These are phyloP conservation scores for Gallinago nigripennis DNA, from an alignment of 2,797 vertebrate genomes.

Conservation along the genomic window DNA sequence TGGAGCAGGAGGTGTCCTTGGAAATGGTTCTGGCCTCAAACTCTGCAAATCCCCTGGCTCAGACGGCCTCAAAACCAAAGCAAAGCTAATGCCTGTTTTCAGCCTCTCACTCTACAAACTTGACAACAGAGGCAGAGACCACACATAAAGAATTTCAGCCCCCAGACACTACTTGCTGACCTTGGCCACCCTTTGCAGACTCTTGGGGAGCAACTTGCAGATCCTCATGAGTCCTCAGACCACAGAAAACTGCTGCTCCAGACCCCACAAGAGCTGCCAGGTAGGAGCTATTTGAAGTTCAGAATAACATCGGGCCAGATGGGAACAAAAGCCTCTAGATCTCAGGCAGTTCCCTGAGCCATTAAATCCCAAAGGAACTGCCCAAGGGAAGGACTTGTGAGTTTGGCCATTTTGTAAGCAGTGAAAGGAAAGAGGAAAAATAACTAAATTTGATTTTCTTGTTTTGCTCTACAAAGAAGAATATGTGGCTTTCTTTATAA, in stretches of 20 bases:
- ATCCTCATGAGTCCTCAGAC: background rate
- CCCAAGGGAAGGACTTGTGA: background rate
- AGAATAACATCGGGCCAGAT: background rate
- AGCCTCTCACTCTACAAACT: background rate
- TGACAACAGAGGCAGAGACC: background rate
- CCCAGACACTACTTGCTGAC: background rate
- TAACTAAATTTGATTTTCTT: conserved; percentile 22
- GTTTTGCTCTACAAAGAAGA: conserved; percentile 43
- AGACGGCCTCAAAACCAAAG: background rate
- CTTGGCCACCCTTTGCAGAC: background rate
- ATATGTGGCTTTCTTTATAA: conserved; percentile 58
- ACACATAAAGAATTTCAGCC: background rate
- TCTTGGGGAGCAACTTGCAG: background rate
- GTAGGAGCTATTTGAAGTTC: background rate
- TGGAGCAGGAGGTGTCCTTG: background rate
- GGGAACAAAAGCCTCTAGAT: background rate
- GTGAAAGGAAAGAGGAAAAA: conserved; percentile 9
- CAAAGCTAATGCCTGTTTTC: background rate
- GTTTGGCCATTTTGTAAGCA: conserved; percentile 24
- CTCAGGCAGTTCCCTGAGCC: background rate
- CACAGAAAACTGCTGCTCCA: background rate
- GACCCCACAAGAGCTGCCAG: background rate
- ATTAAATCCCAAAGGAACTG: background rate
- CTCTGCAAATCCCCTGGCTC: background rate
- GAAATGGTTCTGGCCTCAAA: background rate